Evolutionary conservation across 2,888 invertebrate species (phyloP), one percentile per base, ranked within the genome.

Genomic region (Philhelius pedissequus): DNA sequence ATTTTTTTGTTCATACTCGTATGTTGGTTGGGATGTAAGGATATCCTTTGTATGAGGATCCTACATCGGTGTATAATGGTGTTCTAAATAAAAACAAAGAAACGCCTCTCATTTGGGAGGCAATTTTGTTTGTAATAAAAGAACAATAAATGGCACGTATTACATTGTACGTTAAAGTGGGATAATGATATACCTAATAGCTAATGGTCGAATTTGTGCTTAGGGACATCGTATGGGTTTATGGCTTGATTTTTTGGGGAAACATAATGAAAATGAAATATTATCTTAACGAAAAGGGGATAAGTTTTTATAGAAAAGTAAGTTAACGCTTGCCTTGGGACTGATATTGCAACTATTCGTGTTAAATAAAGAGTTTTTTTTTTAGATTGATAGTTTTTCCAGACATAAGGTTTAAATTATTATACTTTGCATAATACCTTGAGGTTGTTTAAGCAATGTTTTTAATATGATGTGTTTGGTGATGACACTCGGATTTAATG

Each of bases 141-240:
- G 50, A 58, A 50, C 66, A 58, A 76, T 58, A 60, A 68, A 66
- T 58, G 30, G 11, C 48, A 60, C 68, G 40, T 48, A 68, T 52
- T 45, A 75, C 30, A 56, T 58, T 58, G 15, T 52, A 9, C 35
- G 25, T n/a, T 68, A 58, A 43, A 25, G 48, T 45, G 48, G 25
- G 54, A 30, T 69, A 69, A 76, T 68, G 43, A 43, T 43, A 30
- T 20, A n/a, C n/a, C n/a, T n/a, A 40, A 45, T 35, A 25, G 66
- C 22, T 32, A 75, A 64, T 74, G 64, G 30, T 15, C 3, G 64
- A 64, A 64, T 64, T 54, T 70, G 62, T 77, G 70, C 27, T 40
- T 60, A 20, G 20, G 52, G 52, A 15, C 15, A 60, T 40, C 40
- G 40, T 60, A n/a, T n/a, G n/a, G n/a, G n/a, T 60, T 60, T 60